phyloP scores from a whole-genome alignment of 2,797 vertebrate species.

The Hemitrygon akajei region DNA sequence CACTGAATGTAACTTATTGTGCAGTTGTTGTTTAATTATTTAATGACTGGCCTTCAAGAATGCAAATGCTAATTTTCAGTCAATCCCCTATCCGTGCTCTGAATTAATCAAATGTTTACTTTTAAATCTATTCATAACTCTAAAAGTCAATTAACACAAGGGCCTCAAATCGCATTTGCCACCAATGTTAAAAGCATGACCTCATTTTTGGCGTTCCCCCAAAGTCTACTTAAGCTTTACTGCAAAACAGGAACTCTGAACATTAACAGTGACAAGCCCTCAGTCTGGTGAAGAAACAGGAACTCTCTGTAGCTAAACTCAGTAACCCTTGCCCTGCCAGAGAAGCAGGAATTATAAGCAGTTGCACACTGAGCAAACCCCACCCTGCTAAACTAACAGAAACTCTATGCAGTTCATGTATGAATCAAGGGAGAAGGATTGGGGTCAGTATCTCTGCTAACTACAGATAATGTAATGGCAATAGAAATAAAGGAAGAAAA shows the following conservation, averaged over 20 bases:
- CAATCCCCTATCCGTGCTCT: slow-evolving; percentile 24
- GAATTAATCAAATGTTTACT: slow-evolving; percentile 38
- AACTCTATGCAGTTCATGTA: not conserved
- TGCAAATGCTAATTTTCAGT: slow-evolving; percentile 24
- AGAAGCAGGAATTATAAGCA: not conserved
- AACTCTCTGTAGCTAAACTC: not conserved
- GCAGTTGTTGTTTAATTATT: slow-evolving; percentile 33
- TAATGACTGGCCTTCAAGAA: slow-evolving; percentile 24
- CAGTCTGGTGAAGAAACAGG: not conserved
- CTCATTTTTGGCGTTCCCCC: slow-evolving; percentile 17
- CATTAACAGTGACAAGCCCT: not conserved
- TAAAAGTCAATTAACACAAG: slow-evolving; percentile 36
- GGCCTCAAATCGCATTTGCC: not conserved
- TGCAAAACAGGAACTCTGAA: slow-evolving; percentile 19
- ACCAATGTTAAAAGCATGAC: slow-evolving; percentile 35
- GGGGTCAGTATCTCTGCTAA: no score
- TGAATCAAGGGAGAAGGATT: no score
- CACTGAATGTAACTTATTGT: slow-evolving; percentile 13
- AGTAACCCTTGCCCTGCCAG: not conserved
- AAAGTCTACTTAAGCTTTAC: slow-evolving; percentile 23
- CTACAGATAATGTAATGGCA: no score
- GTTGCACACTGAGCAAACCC: not conserved
- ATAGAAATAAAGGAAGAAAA: no score
- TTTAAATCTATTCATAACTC: slow-evolving; percentile 17
- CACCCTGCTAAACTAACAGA: not conserved